Base-by-base conservation (phyloP, 2,113 vertebrate genomes). In the Clarias magur region DNA sequence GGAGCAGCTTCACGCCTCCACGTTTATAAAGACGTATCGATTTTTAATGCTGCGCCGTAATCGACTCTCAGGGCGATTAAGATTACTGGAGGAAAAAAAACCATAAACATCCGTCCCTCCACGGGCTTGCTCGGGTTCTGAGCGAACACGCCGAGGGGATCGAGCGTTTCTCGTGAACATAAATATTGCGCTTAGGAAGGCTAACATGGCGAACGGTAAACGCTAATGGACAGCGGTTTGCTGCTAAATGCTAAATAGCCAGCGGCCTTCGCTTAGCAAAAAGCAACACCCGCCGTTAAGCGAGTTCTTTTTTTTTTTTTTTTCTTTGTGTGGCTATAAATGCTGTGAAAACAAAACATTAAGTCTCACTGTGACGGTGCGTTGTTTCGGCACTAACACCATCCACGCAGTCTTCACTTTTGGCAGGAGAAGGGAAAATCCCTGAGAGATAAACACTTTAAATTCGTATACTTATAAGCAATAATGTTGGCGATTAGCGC, bases 1-100 rank as follows among this genome's bases (percentile, higher is more conserved):
- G 91, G 88, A 93, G 89, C 87, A 90, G 92, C 91, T 91, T 91
- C 91, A 86, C 85, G 62, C 75, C 92, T 92, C 91, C 84, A 89
- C 88, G 91, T 92, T 91, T 93, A 93, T 93, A 91, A 93, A 89
- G 89, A 92, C 90, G 92, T 90, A 93, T 91, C 90, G 93, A 92
- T 93, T 93, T 89, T 88, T 92, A 94, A 93, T 90, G 91, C 90
- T 90, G 91, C 87, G 85, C 91, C 88, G 90, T 91, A 93, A 93
- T 93, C 91, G 90, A 91, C 82, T 92, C 88, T 87, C 89, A 92
- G 86, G 92, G 93, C 92, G 92, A 93, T 72, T 84, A 92, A 91
- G 89, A 91, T 91, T 91, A 75, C 27, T 1, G 73, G 68, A 87
- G 67, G 19, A 76, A 65, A 65, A 65, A 76, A 65, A 65, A 65